phyloP scores from a whole-genome alignment of 2,888 invertebrate genomes.

The Cantharis rustica region DNA sequence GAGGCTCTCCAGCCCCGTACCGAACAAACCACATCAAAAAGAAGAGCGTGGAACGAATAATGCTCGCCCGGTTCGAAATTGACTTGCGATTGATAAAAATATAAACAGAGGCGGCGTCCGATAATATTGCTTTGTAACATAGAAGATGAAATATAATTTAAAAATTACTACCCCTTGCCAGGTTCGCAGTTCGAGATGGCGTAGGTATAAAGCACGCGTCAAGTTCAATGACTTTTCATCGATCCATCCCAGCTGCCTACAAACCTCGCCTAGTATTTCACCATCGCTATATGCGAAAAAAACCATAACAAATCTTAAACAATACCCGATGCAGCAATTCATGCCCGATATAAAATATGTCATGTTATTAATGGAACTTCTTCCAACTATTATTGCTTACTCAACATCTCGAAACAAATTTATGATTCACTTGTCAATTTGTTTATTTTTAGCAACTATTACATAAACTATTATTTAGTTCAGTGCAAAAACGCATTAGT shows the following conservation, averaged over 20 bases:
- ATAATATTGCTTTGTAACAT: background rate
- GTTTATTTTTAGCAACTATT: background rate
- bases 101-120: background rate
- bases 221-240: constrained; percentile 44
- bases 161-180: constrained; percentile 19
- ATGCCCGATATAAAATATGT: background rate
- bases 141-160: constrained; percentile 12
- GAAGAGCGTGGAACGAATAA: background rate
- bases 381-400: background rate
- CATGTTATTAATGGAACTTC: background rate
- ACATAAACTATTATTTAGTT: background rate
- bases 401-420: background rate
- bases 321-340: constrained; percentile 5
- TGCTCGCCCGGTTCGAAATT: background rate
- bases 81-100: background rate
- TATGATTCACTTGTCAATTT: background rate
- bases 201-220: constrained; percentile 41
- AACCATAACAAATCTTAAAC: constrained; percentile 30
- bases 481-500: background rate
- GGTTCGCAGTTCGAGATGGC: constrained; percentile 28
- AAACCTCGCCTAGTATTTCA: constrained; percentile 43
- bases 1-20: background rate
- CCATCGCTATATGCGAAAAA: constrained; percentile 29
- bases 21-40: background rate
- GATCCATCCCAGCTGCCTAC: constrained; percentile 46